Base-by-base conservation (phyloP, 2,888 invertebrate genomes). In the Dryadula phaetusa region DNA sequence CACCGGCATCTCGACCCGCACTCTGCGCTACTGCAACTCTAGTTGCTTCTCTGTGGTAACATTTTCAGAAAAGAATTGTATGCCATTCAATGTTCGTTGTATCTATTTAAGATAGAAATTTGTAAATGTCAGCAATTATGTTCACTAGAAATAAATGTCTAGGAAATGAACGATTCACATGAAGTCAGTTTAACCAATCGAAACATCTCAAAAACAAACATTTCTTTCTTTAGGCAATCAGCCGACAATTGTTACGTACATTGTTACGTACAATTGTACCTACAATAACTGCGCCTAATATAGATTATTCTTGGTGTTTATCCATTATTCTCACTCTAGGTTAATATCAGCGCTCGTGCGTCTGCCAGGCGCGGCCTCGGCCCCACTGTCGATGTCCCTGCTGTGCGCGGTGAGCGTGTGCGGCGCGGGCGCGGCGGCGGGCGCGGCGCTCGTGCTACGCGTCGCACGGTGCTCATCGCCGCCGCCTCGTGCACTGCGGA, bases 11-110 rank as follows among this genome's bases (percentile, higher is more conserved):
- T 49, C 79, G 90, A 0, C 74, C 83, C 12, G 81, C 89, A 56
- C 81, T 89, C n/a, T 86, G 84, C 14, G 88, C 86, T 0, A 76
- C 79, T 47, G 84, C 90, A 1, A 81, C 90, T 0, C 79, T 88
- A 65, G 79, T 76, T 5, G 76, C 85, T 1, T 80, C 87, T 0
- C 70, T 89, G 0, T 91, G 90, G 91, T 90, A 14, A 47, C 18
- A 18, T 28, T 4, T 28, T 28, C n/a, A n/a, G n/a, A n/a, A n/a
- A n/a, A 28, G 3, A 3, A 28, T 6, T 4, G 28, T 28, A 14
- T 40, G 14, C n/a, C 10, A n/a, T 40, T 5, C 12, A n/a, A 5
- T n/a, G 3, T 12, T 5, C 40, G 14, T 40, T 40, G 14, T 28
- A 2, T 3, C 40, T 40, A 0, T n/a, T 40, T 40, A 40, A 14